A percentile compares a stretch with the other conserved stretches of the same genome.
Conservation (phyloP, 2,113 vertebrate genomes). For the Syngnathus scovelli region DNA sequence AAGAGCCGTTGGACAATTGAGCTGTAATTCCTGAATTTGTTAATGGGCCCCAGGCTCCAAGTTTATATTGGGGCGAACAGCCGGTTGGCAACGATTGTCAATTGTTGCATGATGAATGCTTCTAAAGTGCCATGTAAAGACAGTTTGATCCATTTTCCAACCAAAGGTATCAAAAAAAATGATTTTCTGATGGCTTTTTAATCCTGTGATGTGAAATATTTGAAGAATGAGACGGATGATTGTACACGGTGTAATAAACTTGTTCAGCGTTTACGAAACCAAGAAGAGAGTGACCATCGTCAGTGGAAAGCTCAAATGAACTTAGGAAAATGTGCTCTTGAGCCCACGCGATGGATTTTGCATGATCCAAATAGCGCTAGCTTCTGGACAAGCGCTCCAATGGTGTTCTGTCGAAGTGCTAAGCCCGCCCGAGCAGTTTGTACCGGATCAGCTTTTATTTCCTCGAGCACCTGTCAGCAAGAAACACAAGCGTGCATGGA, state of each 20-base stretch:
- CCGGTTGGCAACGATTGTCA: conserved; percentile 37
- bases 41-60: conserved; percentile 39
- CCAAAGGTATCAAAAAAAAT: not conserved
- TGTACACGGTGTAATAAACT: too few relatives aligned
- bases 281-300: too few relatives aligned
- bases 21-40: conserved; percentile 51
- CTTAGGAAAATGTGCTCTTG: conserved; percentile 43
- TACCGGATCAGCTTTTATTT: conserved; percentile 57
- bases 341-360: conserved; percentile 47
- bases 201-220: too few relatives aligned
- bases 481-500: conserved; percentile 27
- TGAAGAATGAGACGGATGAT: too few relatives aligned
- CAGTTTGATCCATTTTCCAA: not conserved
- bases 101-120: conserved; percentile 34
- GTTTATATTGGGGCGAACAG: conserved; percentile 40
- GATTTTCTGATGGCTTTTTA: not conserved
- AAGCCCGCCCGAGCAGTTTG: conserved; percentile 55
- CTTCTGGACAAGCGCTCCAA: conserved; percentile 45
- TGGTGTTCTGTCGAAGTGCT: conserved; percentile 50
- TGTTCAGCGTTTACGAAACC: too few relatives aligned
- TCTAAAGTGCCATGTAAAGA: conserved; percentile 3
- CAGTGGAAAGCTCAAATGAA: too few relatives aligned
- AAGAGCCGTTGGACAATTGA: conserved; percentile 44
- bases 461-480: conserved; percentile 58
- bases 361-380: conserved; percentile 50